Conservation (phyloP, 2,888 invertebrate species). For the Tigriopus californicus region DNA sequence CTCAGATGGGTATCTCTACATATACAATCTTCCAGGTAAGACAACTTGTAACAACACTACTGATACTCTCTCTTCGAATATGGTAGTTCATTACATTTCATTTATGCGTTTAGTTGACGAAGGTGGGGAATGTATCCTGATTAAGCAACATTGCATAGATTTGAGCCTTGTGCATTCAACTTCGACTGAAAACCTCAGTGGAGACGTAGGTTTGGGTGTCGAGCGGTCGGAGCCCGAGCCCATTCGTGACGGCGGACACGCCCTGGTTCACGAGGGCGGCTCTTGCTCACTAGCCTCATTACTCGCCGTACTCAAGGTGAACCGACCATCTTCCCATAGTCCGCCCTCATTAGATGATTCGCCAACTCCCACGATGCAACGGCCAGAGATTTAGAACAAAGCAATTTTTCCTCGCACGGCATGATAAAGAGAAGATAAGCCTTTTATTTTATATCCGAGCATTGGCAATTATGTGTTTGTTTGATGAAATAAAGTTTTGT, state of each 20-base stretch:
- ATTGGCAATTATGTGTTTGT: no score
- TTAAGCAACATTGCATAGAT: slow-evolving; percentile 11
- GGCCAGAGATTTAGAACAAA: slow-evolving; percentile 3
- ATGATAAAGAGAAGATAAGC: no score
- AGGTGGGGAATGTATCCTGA: slow-evolving; percentile 8
- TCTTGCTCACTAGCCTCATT: no score
- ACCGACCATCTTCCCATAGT: no score
- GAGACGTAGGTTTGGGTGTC: not conserved
- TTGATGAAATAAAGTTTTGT: no score
- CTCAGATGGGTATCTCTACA: slow-evolving; percentile 35
- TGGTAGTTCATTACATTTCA: no score
- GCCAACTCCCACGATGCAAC: not conserved
- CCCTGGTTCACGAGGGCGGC: no score
- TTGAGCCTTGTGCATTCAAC: not conserved
- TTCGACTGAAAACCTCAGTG: not conserved
- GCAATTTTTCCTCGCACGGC: no score
- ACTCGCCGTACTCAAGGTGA: no score
- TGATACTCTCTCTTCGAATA: no score
- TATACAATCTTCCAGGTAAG: slow-evolving; percentile 25
- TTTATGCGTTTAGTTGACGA: slow-evolving; percentile 2
- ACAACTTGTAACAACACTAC: not conserved
- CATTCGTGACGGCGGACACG: not conserved
- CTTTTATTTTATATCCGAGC: no score
- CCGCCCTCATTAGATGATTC: not conserved
- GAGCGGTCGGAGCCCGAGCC: not conserved